These are phyloP conservation scores for Tragelaphus strepsiceros DNA, from an alignment of 2,113 vertebrate genomes.

Conservation along the genomic window DNA sequence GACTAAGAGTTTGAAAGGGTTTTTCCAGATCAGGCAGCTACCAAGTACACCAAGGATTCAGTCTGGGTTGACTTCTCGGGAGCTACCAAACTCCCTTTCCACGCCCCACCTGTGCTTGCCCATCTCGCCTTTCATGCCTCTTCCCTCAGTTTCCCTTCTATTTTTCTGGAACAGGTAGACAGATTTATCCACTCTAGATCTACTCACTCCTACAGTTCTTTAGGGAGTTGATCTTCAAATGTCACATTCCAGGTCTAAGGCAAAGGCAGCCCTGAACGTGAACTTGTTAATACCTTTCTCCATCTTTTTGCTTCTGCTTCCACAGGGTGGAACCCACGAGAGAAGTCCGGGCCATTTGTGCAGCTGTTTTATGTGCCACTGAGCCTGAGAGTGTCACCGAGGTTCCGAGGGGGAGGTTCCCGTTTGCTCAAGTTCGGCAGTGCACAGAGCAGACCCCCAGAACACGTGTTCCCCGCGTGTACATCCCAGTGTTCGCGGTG, in stretches of 20 bases:
- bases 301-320: neutral
- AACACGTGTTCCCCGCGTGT: fast-evolving
- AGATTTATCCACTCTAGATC: neutral
- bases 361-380: neutral
- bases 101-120: fast-evolving
- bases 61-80: no score
- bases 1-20: neutral
- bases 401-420: no score
- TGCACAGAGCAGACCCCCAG: neutral
- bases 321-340: no score
- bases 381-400: neutral
- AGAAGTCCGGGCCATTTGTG: fast-evolving
- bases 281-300: neutral
- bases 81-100: neutral
- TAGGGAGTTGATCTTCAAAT: neutral
- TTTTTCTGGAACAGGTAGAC: neutral
- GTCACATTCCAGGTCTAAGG: neutral
- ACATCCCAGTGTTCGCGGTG: neutral
- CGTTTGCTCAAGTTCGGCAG: fast-evolving
- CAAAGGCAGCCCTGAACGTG: neutral
- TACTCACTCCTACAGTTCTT: neutral
- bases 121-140: fast-evolving
- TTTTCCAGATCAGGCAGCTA: neutral
- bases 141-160: neutral
- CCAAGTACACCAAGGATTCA: neutral